phyloP scores from a whole-genome alignment of 2,797 vertebrate genomes.

The Phataginus tricuspis region DNA sequence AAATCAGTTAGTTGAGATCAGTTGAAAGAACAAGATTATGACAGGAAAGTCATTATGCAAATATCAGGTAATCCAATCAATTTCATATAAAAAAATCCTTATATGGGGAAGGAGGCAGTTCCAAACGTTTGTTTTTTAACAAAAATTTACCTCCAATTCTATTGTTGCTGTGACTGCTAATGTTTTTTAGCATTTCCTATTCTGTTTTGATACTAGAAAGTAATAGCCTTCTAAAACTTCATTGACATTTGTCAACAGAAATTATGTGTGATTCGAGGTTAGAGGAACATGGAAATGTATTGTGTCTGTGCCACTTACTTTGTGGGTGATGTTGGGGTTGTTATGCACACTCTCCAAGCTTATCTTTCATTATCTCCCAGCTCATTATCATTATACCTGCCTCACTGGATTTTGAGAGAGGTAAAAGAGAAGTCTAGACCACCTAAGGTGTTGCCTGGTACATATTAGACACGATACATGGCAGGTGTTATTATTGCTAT shows the following conservation, averaged over 20 bases:
- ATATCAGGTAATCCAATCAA: background rate
- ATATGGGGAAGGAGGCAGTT: background rate
- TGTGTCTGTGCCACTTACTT: background rate
- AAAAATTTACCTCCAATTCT: constrained; percentile 21
- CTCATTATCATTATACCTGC: background rate
- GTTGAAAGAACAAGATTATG: constrained; percentile 34
- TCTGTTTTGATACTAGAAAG: constrained; percentile 44
- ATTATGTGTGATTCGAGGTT: background rate
- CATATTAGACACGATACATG: background rate
- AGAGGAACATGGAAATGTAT: background rate
- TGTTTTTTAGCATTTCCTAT: background rate
- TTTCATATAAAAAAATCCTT: background rate
- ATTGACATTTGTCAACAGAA: constrained; percentile 1
- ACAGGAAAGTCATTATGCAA: background rate
- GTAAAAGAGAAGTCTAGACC: background rate
- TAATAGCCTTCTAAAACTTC: background rate
- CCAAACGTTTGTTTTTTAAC: background rate
- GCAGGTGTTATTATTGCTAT: background rate
- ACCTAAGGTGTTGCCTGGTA: background rate
- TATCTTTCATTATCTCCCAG: constrained; percentile 35
- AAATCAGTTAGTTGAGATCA: background rate
- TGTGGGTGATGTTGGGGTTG: background rate
- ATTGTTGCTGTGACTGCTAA: background rate
- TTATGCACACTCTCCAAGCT: background rate
- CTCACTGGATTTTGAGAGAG: background rate